phyloP scores from a whole-genome alignment of 2,113 vertebrate genomes.

The Cnemophilus loriae region DNA sequence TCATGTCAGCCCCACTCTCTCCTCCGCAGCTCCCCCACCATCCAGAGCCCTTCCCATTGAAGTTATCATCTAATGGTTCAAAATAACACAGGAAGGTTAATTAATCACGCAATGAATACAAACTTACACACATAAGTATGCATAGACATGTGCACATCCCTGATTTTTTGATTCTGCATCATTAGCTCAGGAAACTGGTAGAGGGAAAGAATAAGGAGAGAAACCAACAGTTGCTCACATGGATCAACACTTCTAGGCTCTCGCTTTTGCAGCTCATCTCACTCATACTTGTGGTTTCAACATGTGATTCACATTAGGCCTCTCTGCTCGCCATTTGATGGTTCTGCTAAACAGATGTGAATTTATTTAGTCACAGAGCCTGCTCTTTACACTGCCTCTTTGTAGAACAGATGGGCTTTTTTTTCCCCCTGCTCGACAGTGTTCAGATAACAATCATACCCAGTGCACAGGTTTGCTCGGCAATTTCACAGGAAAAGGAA shows the following conservation, averaged over 20 bases:
- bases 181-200: not conserved
- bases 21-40: not conserved
- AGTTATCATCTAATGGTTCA: not conserved
- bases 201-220: constrained; percentile 13
- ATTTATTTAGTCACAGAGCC: constrained; percentile 58
- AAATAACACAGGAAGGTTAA: not conserved
- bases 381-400: constrained; percentile 45
- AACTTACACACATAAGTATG: not conserved
- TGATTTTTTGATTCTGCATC: not conserved
- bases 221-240: constrained; percentile 54
- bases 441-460: not conserved
- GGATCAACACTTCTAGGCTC: constrained; percentile 57
- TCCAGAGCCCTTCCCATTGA: not conserved
- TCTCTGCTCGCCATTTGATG: constrained; percentile 49
- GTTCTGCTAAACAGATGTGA: constrained; percentile 66
- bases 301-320: constrained; percentile 61
- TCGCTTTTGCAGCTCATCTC: constrained; percentile 55
- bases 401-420: constrained; percentile 47
- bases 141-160: not conserved
- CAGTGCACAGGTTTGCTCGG: not conserved
- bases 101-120: not conserved
- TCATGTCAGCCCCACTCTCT: not conserved
- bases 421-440: not conserved
- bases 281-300: constrained; percentile 59
- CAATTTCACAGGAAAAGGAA: not conserved